Base-by-base conservation (phyloP, 2,888 invertebrate genomes). In the Chromoteleia sp. region DNA sequence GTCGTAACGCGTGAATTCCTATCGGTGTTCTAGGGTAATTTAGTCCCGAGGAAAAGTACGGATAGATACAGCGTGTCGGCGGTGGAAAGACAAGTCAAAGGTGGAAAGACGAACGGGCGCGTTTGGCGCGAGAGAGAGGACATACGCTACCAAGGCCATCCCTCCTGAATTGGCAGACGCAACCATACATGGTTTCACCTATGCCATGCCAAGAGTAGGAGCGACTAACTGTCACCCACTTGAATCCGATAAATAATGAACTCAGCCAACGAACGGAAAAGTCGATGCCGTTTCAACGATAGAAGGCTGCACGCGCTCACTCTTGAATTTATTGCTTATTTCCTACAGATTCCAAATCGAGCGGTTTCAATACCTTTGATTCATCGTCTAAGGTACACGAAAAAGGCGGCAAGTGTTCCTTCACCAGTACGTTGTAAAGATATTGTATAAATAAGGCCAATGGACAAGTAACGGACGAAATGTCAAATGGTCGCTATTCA, bases 151-250 rank as follows among this genome's bases (percentile, higher is more conserved):
- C 85, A 88, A 88, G 87, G 89, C 73, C 79, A 43, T 68, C 70
- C 52, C 50, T 63, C 71, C 50, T 76, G 79, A 84, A 83, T 82
- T 83, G 78, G 56, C 73, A 75, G 77, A 76, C 85, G 84, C 82
- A 19, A 81, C 89, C 89, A 88, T 89, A 87, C 84, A 89, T 87
- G 88, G 88, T 82, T 76, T 82, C 86, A 76, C 19, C 45, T 74
- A 50, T 45, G 76, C 50, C 75, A 65, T 30, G 41, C 73, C 30
- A n/a, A 15, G 54, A 73, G 82, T 70, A 84, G 75, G 73, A 75
- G 79, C 77, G 15, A n/a, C 12, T 7, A 39, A 8, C 74, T 65
- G 58, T 76, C 80, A 81, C 76, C 81, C 77, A 75, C 83, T 56
- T 79, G 59, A 71, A 71, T 56, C 30, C 48, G 41, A 81, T 79